Evolutionary conservation across 2,113 vertebrate genomes (phyloP).

Genomic region (Sinocyclocheilus maitianheensis): DNA sequence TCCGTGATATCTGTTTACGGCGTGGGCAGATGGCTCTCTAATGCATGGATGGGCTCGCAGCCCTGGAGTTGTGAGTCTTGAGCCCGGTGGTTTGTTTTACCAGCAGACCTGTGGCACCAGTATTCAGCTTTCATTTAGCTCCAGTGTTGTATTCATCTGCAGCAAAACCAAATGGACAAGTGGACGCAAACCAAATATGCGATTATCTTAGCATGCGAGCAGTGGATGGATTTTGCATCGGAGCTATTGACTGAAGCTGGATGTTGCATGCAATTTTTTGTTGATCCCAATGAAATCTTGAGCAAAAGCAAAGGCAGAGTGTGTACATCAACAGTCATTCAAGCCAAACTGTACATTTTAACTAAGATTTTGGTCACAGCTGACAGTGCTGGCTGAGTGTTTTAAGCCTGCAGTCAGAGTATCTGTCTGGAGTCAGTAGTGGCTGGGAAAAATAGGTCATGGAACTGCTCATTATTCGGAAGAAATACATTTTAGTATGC

Average conservation of each 20-base stretch:
- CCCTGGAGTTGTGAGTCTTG: constrained; percentile 38
- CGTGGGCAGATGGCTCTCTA: constrained; percentile 50
- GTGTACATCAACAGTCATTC: neutral
- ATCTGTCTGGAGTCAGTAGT: neutral
- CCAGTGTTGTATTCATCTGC: constrained; percentile 31
- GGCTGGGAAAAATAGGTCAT: neutral
- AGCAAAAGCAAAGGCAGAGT: neutral
- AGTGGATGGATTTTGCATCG: neutral
- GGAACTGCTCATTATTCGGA: neutral
- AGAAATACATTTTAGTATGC: neutral
- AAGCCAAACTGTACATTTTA: neutral
- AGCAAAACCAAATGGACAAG: neutral
- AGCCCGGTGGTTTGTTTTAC: constrained; percentile 34
- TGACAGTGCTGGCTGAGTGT: neutral
- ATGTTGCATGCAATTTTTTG: neutral
- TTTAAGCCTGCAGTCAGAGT: neutral
- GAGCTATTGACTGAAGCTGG: neutral
- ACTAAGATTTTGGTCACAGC: neutral
- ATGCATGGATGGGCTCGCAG: constrained; percentile 48
- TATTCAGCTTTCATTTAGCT: constrained; percentile 37
- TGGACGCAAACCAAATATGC: neutral
- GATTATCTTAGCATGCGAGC: neutral
- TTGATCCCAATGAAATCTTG: neutral
- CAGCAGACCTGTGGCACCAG: constrained; percentile 23
- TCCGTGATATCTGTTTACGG: constrained; percentile 30